phyloP scores from a whole-genome alignment of 2,888 invertebrate genomes.

The Leptinotarsa tumamoca region DNA sequence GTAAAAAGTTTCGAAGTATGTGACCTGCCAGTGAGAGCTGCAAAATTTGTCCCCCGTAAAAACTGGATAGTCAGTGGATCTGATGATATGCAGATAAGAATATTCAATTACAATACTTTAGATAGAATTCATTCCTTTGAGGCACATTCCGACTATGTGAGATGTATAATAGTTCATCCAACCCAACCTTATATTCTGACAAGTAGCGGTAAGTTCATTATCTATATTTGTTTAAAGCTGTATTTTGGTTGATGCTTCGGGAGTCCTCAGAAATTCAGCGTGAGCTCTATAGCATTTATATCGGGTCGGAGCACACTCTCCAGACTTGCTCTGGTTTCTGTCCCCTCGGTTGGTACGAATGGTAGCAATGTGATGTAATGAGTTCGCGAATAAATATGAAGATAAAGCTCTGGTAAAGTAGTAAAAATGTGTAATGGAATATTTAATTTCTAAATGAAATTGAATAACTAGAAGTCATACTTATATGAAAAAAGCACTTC shows the following conservation, averaged over 20 bases:
- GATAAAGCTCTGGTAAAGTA: too few species aligned
- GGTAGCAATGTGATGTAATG: too few species aligned
- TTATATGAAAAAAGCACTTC: too few species aligned
- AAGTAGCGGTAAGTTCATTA: constrained; percentile 83
- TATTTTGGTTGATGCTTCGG: neutral
- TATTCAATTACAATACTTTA: constrained; percentile 98
- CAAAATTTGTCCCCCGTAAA: constrained; percentile 96
- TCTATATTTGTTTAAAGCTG: neutral
- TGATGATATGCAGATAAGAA: constrained; percentile 93
- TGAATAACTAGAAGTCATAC: too few species aligned
- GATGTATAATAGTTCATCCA: constrained; percentile 96
- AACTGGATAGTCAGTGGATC: constrained; percentile 99
- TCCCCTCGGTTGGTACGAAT: too few species aligned
- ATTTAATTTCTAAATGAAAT: too few species aligned
- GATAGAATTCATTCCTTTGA: constrained; percentile 96
- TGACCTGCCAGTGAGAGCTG: constrained; percentile 95
- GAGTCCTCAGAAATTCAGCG: too few species aligned
- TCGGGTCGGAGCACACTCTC: too few species aligned
- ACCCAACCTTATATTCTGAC: constrained; percentile 97
- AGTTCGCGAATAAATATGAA: too few species aligned
- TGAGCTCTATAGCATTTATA: too few species aligned
- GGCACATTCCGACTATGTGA: constrained; percentile 98
- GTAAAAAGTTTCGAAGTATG: constrained; percentile 94
- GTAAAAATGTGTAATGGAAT: too few species aligned
- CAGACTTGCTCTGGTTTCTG: too few species aligned